Evolutionary conservation across 2,888 invertebrate species (phyloP).

Genomic region (Aquatica leii): DNA sequence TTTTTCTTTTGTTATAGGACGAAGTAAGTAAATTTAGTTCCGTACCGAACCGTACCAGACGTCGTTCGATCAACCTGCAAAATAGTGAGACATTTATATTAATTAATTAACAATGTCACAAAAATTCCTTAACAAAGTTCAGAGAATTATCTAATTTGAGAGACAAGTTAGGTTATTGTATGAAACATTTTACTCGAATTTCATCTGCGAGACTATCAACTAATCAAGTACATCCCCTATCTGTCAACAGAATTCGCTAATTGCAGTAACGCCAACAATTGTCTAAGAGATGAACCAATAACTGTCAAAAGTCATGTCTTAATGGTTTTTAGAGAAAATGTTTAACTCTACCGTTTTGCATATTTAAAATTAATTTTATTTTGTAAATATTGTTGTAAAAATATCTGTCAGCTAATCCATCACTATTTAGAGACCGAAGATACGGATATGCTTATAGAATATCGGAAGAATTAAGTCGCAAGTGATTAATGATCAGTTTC

Average conservation of each 20-base stretch:
- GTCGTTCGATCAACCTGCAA: conserved; percentile 21
- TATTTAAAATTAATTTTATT: conserved; percentile 12
- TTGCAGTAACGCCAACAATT: conserved; percentile 45
- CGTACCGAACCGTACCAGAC: conserved; percentile 25
- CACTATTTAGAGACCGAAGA: conserved; percentile 9
- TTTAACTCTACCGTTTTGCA: conserved; percentile 5
- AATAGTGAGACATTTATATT: conserved; percentile 29
- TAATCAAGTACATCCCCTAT: conserved; percentile 33
- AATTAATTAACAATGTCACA: conserved; percentile 17
- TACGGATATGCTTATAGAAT: conserved; percentile 22
- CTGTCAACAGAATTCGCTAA: conserved; percentile 46
- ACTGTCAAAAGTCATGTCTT: conserved; percentile 47
- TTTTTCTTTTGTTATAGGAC: conserved; percentile 62
- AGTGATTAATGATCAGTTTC: conserved; percentile 49
- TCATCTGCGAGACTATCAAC: conserved; percentile 27
- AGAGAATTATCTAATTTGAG: not conserved
- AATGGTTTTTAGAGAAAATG: conserved; percentile 29
- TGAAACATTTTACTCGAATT: conserved; percentile 20
- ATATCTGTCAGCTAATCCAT: conserved; percentile 18
- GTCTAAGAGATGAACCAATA: conserved; percentile 50
- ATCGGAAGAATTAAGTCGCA: conserved; percentile 39
- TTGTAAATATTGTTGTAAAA: not conserved
- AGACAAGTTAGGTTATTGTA: conserved; percentile 15
- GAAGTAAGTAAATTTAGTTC: conserved; percentile 58
- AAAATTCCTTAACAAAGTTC: no score